A percentile compares a stretch with the other conserved stretches of the same genome.
These are phyloP conservation scores for Phrynosoma platyrhinos DNA, from an alignment of 2,113 vertebrate species.

Conservation along the genomic window DNA sequence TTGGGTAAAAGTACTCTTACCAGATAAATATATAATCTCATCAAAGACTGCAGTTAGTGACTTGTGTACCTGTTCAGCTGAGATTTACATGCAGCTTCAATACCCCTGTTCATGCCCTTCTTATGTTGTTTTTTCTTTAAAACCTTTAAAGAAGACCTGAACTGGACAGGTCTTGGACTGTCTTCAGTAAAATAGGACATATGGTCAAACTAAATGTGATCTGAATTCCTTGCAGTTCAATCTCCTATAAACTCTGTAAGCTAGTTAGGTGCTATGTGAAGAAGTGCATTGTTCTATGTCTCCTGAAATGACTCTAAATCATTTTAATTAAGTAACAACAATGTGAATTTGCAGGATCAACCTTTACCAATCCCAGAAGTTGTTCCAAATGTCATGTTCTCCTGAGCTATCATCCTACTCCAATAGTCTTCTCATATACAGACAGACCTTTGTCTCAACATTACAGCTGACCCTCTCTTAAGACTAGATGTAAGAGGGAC, in stretches of 20 bases:
- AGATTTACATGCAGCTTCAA: background rate
- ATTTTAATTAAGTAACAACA: background rate
- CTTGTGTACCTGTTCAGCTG: background rate
- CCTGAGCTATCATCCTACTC: background rate
- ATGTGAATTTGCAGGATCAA: background rate
- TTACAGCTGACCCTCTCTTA: background rate
- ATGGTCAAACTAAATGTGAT: background rate
- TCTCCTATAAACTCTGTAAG: background rate
- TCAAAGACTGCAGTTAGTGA: background rate
- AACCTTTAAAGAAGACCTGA: background rate
- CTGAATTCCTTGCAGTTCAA: background rate
- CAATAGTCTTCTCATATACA: background rate
- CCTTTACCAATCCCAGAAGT: background rate
- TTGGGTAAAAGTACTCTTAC: background rate
- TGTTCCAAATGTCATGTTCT: background rate
- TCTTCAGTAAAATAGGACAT: background rate
- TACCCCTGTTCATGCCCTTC: background rate
- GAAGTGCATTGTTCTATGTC: background rate
- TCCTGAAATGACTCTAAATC: background rate
- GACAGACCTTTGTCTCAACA: background rate
- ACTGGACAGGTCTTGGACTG: background rate
- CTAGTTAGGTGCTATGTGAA: background rate
- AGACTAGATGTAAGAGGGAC: background rate
- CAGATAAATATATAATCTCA: background rate
- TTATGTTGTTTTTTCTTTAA: background rate